A percentile compares a stretch with the other conserved stretches of the same genome.
These are phyloP conservation scores for Mohoua ochrocephala DNA, from an alignment of 2,113 vertebrate genomes.

Conservation along the genomic window DNA sequence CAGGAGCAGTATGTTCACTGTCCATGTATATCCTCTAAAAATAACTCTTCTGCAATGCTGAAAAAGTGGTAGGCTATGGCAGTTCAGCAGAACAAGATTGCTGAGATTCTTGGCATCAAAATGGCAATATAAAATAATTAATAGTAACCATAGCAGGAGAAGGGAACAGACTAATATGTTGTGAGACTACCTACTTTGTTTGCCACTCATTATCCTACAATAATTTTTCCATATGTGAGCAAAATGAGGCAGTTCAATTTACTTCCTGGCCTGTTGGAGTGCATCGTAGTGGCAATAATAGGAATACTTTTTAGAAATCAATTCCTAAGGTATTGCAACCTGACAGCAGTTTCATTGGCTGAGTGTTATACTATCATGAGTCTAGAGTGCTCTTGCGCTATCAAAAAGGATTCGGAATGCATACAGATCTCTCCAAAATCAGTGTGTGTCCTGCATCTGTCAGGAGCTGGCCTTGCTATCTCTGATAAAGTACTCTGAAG, in stretches of 20 bases:
- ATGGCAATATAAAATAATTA: neutral
- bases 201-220: neutral
- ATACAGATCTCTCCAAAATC: neutral
- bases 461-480: neutral
- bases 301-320: neutral
- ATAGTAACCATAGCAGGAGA: neutral
- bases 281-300: neutral
- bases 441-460: neutral
- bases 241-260: neutral
- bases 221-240: neutral
- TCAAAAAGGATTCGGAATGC: neutral
- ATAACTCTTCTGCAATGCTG: neutral
- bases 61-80: neutral
- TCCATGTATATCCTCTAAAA: neutral
- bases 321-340: neutral
- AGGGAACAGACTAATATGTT: neutral
- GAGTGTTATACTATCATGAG: neutral
- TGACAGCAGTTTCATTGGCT: neutral
- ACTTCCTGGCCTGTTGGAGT: neutral
- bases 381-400: neutral
- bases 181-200: neutral
- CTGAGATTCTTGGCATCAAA: neutral
- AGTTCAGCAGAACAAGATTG: neutral
- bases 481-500: neutral
- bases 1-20: slow-evolving; percentile 17